These are phyloP conservation scores for Drosophila mercatorum DNA, from an alignment of 2,888 invertebrate species.

Conservation along the genomic window DNA sequence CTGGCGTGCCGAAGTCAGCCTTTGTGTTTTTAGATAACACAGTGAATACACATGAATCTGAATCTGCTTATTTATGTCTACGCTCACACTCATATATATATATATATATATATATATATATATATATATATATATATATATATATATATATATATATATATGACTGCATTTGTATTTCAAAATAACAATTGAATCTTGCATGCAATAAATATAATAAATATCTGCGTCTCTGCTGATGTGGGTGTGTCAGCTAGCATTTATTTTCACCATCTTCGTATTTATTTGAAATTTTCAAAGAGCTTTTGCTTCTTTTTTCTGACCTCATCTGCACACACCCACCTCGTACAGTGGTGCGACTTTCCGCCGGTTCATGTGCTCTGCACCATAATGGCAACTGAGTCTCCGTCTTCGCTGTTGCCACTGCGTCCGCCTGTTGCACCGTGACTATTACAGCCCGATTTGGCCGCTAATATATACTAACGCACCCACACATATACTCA, in stretches of 20 bases:
- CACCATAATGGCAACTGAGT: slow-evolving; percentile 21
- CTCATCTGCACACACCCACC: slow-evolving; percentile 19
- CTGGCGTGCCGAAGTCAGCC: slow-evolving; percentile 3
- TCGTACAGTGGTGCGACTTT: slow-evolving; percentile 5
- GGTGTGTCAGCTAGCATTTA: slow-evolving; percentile 41
- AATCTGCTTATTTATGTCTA: slow-evolving; percentile 2
- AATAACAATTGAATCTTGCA: slow-evolving; percentile 1
- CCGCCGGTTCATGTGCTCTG: slow-evolving; percentile 19
- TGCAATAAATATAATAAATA: neutral
- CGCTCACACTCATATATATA: neutral
- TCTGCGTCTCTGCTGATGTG: slow-evolving; percentile 12
- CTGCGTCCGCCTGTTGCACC: slow-evolving; percentile 67
- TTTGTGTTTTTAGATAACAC: slow-evolving; percentile 18
- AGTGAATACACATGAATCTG: slow-evolving; percentile 1
- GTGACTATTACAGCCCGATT: slow-evolving; percentile 33
- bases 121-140: too few relatives aligned
- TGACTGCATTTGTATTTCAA: neutral
- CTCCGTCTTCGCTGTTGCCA: slow-evolving; percentile 31
- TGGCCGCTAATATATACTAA: slow-evolving; percentile 23
- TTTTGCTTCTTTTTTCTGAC: slow-evolving; percentile 56
- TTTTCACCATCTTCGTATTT: slow-evolving; percentile 52
- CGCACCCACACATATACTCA: neutral
- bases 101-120: too few relatives aligned
- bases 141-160: too few relatives aligned
- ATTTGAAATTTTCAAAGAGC: slow-evolving; percentile 36